phyloP scores from a whole-genome alignment of 2,113 vertebrate species.

The Cryptomyrus ogoouensis region DNA sequence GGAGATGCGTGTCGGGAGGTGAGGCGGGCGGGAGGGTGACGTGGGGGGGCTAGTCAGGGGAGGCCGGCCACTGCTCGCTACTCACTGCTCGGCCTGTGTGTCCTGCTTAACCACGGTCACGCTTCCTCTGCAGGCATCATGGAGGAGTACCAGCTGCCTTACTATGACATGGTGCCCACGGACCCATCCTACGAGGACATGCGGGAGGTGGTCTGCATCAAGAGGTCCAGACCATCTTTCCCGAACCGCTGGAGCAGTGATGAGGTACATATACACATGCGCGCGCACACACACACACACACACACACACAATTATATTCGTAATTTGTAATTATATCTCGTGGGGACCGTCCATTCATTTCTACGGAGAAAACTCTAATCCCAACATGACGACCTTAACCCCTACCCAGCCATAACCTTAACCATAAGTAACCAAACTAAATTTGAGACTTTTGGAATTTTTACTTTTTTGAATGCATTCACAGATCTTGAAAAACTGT shows the following conservation, averaged over 20 bases:
- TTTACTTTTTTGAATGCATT: not conserved
- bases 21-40: constrained; percentile 23
- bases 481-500: not conserved
- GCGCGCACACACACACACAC: not conserved
- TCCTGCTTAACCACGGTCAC: not conserved
- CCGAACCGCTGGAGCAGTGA: constrained; percentile 95
- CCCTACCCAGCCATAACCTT: not conserved
- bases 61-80: not conserved
- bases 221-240: constrained; percentile 82
- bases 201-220: constrained; percentile 89
- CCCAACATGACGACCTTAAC: not conserved
- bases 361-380: not conserved
- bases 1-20: constrained; percentile 93
- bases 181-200: constrained; percentile 96
- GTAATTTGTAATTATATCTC: no score
- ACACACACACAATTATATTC: not conserved
- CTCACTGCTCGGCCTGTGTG: not conserved
- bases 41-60: no score
- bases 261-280: constrained; percentile 64
- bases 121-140: constrained; percentile 71
- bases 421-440: not conserved
- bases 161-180: constrained; percentile 82
- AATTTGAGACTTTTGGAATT: not conserved
- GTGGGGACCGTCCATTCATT: not conserved
- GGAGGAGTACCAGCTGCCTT: constrained; percentile 91